phyloP scores from a whole-genome alignment of 2,888 invertebrate genomes.

The Tupiocoris notatus region DNA sequence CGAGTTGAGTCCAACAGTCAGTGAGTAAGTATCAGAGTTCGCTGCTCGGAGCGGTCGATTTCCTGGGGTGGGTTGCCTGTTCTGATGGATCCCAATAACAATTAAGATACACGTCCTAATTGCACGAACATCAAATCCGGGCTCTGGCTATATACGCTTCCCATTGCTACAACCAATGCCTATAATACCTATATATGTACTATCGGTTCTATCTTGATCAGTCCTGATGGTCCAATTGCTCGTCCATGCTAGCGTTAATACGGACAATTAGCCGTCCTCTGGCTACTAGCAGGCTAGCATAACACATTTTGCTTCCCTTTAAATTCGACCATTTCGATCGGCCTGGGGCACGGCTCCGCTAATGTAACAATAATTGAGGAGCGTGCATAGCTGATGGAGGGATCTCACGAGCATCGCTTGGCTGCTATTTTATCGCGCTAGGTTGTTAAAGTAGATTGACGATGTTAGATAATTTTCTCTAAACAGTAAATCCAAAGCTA shows the following conservation, averaged over 20 bases:
- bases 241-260: neutral
- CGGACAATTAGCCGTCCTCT: neutral
- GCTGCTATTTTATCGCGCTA: too few relatives aligned
- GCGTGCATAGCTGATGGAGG: too few relatives aligned
- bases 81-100: conserved; percentile 29
- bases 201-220: neutral
- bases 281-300: neutral
- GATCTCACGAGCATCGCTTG: too few relatives aligned
- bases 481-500: too few relatives aligned
- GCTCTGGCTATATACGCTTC: neutral
- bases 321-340: neutral
- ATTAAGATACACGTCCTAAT: conserved; percentile 35
- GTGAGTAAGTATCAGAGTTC: neutral
- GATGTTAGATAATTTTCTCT: too few relatives aligned
- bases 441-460: too few relatives aligned
- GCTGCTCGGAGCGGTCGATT: neutral
- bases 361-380: neutral
- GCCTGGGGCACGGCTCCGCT: neutral
- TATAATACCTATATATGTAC: neutral
- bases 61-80: neutral
- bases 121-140: conserved; percentile 20
- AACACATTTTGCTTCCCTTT: neutral
- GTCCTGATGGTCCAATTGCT: neutral
- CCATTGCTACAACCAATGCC: too few relatives aligned
- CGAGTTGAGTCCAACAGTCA: neutral